Evolutionary conservation across 2,113 vertebrate species (phyloP), one percentile per base, ranked within the genome.

Genomic region (Trinectes maculatus): DNA sequence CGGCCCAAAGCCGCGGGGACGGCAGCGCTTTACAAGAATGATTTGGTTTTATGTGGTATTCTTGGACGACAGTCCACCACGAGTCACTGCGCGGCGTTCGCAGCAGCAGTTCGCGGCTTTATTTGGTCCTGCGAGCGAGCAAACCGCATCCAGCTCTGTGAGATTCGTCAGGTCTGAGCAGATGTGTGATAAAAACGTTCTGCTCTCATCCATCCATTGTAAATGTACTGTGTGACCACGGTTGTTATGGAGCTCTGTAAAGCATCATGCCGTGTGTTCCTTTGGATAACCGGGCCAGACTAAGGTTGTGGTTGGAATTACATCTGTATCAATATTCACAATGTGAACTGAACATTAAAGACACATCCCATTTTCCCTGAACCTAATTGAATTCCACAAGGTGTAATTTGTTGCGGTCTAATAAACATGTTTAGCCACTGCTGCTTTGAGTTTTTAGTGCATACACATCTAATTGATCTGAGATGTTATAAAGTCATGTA

Each of bases 41-140:
- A 81, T 89, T 89, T 83, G 85, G 74, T 90, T 91, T 91, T 91
- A 89, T 88, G 79, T 88, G 84, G 85, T 91, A 88, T 90, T 91
- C 72, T 91, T 91, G 88, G 90, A 90, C 77, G 85, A 86, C 71
- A 53, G 72, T 85, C 59, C 68, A 82, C 76, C 67, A 65, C 83
- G 10, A 89, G 86, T 87, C 80, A 76, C 77, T 83, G 86, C 43
- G 66, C 77, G 83, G 81, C 71, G 87, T 87, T 83, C 29, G n/a
- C n/a, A 85, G 85, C 74, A 87, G 80, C 85, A 91, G 88, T 87
- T 87, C 83, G 85, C 28, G 51, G 79, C 83, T 85, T 85, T 74
- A 78, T 86, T 82, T 80, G 79, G 75, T 81, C 55, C 74, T 60
- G 74, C 33, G 9, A 37, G 52, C 12, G 16, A 34, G 48, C 11